phyloP scores from a whole-genome alignment of 2,113 vertebrate genomes.

The Oreotrochilus melanogaster region DNA sequence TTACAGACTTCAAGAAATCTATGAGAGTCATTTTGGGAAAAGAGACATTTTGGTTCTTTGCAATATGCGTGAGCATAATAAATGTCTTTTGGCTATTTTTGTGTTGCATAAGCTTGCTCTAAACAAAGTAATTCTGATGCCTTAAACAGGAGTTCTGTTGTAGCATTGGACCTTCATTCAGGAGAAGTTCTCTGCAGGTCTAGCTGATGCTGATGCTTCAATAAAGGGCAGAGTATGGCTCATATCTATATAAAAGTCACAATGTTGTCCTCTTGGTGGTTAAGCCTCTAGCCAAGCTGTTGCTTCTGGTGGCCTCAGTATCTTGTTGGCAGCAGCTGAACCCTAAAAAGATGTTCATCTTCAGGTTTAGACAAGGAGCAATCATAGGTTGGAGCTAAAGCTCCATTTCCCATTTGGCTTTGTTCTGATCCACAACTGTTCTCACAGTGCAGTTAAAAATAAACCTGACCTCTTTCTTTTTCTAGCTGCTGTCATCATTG shows the following conservation, averaged over 20 bases:
- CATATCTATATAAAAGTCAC: background rate
- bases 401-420: background rate
- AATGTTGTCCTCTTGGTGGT: background rate
- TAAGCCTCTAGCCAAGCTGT: background rate
- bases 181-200: background rate
- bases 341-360: background rate
- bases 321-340: background rate
- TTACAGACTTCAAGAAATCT: background rate
- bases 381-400: background rate
- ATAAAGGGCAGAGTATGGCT: background rate
- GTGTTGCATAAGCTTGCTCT: background rate
- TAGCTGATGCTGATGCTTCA: background rate
- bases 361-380: background rate
- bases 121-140: background rate
- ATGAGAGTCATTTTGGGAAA: background rate
- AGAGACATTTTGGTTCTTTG: background rate
- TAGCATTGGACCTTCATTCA: background rate
- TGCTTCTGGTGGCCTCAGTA: background rate
- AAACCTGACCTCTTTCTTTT: conserved; percentile 65
- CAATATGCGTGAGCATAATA: background rate
- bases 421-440: background rate
- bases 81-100: background rate
- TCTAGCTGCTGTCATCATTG: conserved; percentile 21
- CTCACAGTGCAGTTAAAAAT: conserved; percentile 38
- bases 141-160: rapidly evolving